Conservation (phyloP, 2,113 vertebrate species). For the Oriolus oriolus region DNA sequence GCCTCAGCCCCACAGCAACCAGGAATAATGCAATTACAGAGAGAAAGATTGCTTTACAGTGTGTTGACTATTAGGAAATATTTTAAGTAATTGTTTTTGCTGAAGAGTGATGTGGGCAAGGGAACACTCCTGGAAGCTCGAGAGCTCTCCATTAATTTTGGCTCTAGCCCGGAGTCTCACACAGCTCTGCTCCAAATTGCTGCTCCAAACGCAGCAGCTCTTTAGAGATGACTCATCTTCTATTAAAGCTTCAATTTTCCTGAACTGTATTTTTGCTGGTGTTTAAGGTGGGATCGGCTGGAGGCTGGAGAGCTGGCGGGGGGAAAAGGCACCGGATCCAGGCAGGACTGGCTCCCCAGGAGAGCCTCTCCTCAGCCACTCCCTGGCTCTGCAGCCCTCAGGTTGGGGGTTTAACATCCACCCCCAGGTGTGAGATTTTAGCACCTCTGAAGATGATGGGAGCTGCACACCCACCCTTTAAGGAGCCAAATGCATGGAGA, state of each 20-base stretch:
- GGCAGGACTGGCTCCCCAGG: neutral
- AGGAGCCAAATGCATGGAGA: neutral
- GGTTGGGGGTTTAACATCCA: neutral
- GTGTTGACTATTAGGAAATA: neutral
- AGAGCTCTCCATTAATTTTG: conserved; percentile 53
- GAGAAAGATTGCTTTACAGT: neutral
- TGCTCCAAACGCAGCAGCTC: neutral
- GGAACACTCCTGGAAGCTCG: conserved; percentile 5
- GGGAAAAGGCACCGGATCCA: neutral
- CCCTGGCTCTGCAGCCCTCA: accelerated
- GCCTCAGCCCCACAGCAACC: neutral
- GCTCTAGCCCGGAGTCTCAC: neutral
- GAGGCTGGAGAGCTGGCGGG: neutral
- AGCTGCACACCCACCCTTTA: accelerated
- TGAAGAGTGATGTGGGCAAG: conserved; percentile 11
- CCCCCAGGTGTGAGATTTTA: accelerated
- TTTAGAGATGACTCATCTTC: neutral
- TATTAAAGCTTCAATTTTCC: neutral
- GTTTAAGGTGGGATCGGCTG: neutral
- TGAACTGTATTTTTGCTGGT: neutral
- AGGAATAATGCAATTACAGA: neutral
- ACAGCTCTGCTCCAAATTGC: conserved; percentile 13
- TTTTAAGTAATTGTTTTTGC: conserved; percentile 31
- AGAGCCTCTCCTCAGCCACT: neutral
- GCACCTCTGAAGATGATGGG: accelerated